phyloP scores from a whole-genome alignment of 2,797 vertebrate species.

The Babyrousa celebensis region DNA sequence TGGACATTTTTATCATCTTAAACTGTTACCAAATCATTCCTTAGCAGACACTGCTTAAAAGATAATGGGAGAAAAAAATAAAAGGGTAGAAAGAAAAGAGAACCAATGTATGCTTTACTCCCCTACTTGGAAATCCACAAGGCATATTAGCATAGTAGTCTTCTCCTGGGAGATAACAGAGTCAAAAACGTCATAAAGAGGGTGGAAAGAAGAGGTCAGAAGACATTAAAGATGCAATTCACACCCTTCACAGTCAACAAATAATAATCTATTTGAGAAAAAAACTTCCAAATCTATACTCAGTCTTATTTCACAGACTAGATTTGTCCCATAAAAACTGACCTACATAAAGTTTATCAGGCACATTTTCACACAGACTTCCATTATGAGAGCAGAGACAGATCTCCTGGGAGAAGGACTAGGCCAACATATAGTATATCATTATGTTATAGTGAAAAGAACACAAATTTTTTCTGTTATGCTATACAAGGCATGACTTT shows the following conservation, averaged over 20 bases:
- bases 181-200: neutral
- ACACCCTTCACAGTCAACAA: neutral
- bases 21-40: neutral
- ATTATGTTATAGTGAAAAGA: neutral
- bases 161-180: neutral
- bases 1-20: constrained; percentile 4
- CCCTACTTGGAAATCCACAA: neutral
- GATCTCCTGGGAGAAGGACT: neutral
- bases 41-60: neutral
- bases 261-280: neutral
- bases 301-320: neutral
- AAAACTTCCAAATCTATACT: neutral
- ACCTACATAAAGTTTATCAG: neutral
- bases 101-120: neutral
- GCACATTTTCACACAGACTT: neutral
- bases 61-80: neutral
- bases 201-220: neutral
- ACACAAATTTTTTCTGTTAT: neutral
- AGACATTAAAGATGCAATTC: neutral
- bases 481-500: neutral
- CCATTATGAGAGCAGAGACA: neutral
- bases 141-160: neutral
- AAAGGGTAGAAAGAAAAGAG: constrained; percentile 6
- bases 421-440: neutral
- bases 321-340: neutral